Conservation (phyloP, 2,888 invertebrate genomes). For the Polydesmus complanatus region DNA sequence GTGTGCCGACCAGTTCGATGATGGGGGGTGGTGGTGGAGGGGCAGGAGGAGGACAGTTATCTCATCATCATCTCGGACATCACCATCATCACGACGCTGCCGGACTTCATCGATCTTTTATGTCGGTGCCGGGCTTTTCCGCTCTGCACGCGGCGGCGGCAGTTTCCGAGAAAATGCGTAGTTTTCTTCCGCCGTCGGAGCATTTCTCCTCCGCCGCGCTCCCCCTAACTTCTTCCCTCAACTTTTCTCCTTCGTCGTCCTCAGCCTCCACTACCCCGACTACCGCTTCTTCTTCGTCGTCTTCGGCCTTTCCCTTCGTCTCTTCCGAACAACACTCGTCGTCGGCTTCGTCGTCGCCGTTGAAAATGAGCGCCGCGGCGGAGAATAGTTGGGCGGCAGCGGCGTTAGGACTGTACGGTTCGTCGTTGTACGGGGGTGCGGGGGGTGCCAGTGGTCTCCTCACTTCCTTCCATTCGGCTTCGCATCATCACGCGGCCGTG, state of each 20-base stretch:
- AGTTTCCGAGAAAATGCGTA: neutral
- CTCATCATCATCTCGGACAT: neutral
- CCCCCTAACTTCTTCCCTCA: neutral
- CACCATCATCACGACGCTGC: neutral
- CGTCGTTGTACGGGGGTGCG: neutral
- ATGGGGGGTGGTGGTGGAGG: neutral
- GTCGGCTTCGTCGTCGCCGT: neutral
- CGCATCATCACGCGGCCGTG: neutral
- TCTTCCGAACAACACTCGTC: neutral
- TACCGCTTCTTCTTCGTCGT: neutral
- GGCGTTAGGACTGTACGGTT: neutral
- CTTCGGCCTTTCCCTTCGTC: neutral
- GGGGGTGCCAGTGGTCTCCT: neutral
- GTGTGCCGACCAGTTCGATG: neutral
- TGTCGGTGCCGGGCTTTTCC: neutral
- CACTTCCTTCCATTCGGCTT: conserved; percentile 1
- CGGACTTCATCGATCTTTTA: neutral
- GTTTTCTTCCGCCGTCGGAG: neutral
- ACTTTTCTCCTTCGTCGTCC: neutral
- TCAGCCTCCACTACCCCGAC: neutral
- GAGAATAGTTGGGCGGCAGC: neutral
- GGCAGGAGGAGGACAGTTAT: too few species aligned
- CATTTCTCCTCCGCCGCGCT: neutral
- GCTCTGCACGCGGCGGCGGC: conserved; percentile 2
- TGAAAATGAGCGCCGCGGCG: neutral